Evolutionary conservation across 2,797 vertebrate genomes (phyloP), one percentile per base, ranked within the genome.

Genomic region (Aphelocoma californica): DNA sequence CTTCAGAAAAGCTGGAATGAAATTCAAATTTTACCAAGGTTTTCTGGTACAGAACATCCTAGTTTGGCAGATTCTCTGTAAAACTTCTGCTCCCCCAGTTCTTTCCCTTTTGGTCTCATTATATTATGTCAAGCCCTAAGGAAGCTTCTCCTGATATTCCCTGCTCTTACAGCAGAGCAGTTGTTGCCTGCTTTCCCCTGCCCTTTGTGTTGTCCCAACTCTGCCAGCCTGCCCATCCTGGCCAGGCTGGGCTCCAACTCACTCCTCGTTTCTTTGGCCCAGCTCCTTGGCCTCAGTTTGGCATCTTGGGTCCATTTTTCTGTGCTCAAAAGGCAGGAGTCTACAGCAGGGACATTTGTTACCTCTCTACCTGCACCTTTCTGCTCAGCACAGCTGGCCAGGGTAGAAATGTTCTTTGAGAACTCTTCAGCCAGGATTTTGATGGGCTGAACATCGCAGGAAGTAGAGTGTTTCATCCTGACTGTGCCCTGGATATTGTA

Each of bases 401-500:
- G 69, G 25, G 19, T 88, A 34, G 31, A 80, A 81, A 38, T 23
- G 32, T 25, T 62, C 45, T 62, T 51, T n/a, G 18, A 36, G 53
- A 47, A 20, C 14, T 4, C 7, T 38, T 64, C 56, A 86, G 24
- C 10, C 70, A n/a, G 54, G 56, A 31, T 58, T 80, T 85, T 80
- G n/a, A 31, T 58, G 28, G 34, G 6, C 50, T 78, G 54, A 72
- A 47, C 1, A 0, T 16, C 36, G 8, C 62, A 62, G 58, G 57
- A n/a, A 45, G 42, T 38, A 18, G 24, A 11, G 42, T 40, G 28
- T n/a, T 92, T 81, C 14, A 12, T 81, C 44, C 72, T 69, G 31
- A 71, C 11, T 62, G n/a, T 87, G 31, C 29, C 1, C 2, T 40
- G 28, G 48, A 24, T 15, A 0, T 6, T 1, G 3, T 45, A 61